Base-by-base conservation (phyloP, 1,140 invertebrate genomes). In the Drosophila kanapiae region DNA sequence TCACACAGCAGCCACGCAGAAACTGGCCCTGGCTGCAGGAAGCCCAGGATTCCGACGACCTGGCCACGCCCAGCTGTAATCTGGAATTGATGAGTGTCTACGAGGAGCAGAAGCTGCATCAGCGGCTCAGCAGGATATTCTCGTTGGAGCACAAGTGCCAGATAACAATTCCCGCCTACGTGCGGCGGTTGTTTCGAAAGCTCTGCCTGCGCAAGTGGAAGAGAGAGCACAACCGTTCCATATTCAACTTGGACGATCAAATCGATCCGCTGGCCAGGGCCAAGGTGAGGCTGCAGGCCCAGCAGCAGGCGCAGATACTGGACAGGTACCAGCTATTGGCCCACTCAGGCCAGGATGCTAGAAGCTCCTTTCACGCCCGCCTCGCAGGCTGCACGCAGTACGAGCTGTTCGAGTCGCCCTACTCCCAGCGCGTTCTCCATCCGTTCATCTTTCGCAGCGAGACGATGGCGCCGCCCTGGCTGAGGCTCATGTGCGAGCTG, bases 171-270 rank as follows among this genome's bases (percentile, higher is more conserved):
- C 87, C 93, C 9, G 75, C 93, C 4, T 87, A 87, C 38, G 75
- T 94, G 14, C 81, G 93, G 37, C 93, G 95, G 45, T 78, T 95
- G 0, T 94, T 95, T 54, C 84, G 95, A 59, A 96, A 96, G 91
- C 91, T 96, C 10, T 92, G 93, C 6, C 92, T 95, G n/a, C 93
- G 95, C 53, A 94, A 95, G 91, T 93, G 94, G 60, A 95, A 96
- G 78, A 86, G 95, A 16, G 94, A 95, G 67, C 93, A 94, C 51
- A 94, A 94, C 64, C 90, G 95, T 31, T 92, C 94, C 6, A 74
- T 95, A 8, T 94, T 96, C 59, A 94, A 96, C 90, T 71, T 96
- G 5, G 95, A 96, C 84, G 76, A 87, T 78, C 67, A 85, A 31
- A 23, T 88, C 42, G 85, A 68, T 71, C 67, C 60, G 18, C 70